A percentile compares a stretch with the other conserved stretches of the same genome.
phyloP scores from a whole-genome alignment of 2,113 vertebrate genomes.

The Hemiscyllium ocellatum region DNA sequence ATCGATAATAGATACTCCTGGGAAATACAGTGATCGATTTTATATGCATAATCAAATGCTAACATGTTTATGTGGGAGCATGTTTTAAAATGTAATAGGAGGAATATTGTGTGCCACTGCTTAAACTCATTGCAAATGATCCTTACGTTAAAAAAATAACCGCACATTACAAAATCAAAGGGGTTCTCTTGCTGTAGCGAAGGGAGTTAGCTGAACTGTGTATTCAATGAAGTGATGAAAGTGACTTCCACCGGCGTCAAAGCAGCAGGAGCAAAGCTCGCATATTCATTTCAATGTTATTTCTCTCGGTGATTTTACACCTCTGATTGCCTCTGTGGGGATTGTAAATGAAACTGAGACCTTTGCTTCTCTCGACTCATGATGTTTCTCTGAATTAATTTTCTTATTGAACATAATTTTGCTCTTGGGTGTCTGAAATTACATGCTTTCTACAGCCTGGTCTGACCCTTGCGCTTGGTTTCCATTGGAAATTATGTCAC shows the following conservation, averaged over 20 bases:
- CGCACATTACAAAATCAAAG: not conserved
- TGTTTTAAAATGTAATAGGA: not conserved
- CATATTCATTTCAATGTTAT: slow-evolving; percentile 3
- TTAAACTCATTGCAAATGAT: not conserved
- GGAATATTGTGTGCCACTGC: not conserved
- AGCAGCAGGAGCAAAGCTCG: not conserved
- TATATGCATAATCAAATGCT: not conserved
- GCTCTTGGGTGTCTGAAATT: not conserved
- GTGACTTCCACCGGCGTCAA: not conserved
- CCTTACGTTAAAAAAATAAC: not conserved
- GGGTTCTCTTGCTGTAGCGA: not conserved
- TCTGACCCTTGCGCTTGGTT: not conserved
- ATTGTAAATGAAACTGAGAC: not conserved
- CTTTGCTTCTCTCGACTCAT: not conserved
- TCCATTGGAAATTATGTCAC: not conserved
- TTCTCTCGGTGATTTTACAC: not conserved
- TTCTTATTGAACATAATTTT: not conserved
- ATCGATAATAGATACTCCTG: slow-evolving; percentile 23
- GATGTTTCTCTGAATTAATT: not conserved
- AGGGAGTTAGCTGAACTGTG: not conserved
- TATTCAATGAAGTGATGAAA: not conserved
- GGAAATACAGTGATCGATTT: not conserved
- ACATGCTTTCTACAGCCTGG: not conserved
- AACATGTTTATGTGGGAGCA: not conserved
- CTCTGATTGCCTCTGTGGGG: not conserved